These are phyloP conservation scores for Andinoacara biseriatus DNA, from an alignment of 2,113 vertebrate species.

Conservation along the genomic window DNA sequence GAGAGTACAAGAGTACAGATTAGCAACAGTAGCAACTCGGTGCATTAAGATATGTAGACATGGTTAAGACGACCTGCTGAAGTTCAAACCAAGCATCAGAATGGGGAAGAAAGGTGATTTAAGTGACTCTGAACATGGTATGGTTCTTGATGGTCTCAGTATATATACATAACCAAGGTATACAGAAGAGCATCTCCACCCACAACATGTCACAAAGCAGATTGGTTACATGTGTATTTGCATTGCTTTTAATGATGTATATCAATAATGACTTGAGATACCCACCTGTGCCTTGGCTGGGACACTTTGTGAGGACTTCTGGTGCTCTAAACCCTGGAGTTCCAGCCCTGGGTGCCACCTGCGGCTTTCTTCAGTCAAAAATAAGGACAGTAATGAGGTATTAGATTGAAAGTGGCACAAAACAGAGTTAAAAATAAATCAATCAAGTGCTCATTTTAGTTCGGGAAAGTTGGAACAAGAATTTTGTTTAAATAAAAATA, in stretches of 20 bases:
- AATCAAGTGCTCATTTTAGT: not conserved
- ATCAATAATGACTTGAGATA: not conserved
- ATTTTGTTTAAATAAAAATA: not conserved
- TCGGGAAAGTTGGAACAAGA: not conserved
- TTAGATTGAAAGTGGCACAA: not conserved
- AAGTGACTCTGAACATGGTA: too few relatives aligned
- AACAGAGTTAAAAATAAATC: not conserved
- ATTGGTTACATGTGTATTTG: not conserved
- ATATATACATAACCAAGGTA: too few relatives aligned
- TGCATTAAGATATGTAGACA: too few relatives aligned
- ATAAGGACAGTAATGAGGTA: not conserved
- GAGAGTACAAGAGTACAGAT: not conserved
- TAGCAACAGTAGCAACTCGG: not conserved
- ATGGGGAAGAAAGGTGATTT: too few relatives aligned
- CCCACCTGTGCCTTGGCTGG: constrained; percentile 92
- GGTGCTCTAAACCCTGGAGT: constrained; percentile 98
- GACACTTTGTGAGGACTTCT: constrained; percentile 94
- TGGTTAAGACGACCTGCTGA: too few relatives aligned
- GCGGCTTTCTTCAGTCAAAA: constrained; percentile 77
- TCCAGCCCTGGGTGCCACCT: constrained; percentile 93
- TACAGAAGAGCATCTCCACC: too few relatives aligned
- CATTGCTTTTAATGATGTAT: not conserved
- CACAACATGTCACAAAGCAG: not conserved
- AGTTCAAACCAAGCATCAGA: too few relatives aligned
- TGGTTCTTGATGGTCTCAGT: too few relatives aligned